Evolutionary conservation across 1,140 invertebrate genomes (phyloP).

Genomic region (Drosophila tani): DNA sequence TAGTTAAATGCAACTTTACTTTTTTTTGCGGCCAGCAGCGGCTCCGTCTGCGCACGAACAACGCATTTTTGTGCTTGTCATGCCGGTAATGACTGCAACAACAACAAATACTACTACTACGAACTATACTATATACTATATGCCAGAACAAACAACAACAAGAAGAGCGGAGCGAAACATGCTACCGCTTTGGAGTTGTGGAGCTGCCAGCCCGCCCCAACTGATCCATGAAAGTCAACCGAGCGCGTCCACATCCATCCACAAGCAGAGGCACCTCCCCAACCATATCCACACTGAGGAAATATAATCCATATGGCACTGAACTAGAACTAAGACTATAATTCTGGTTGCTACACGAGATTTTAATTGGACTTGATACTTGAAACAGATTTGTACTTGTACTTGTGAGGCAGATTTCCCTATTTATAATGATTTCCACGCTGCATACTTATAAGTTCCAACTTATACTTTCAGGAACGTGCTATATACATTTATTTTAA

Average conservation of each 20-base stretch:
- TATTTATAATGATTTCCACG: too few species aligned
- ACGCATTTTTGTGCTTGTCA: slow-evolving; percentile 84
- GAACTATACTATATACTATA: slow-evolving; percentile 13
- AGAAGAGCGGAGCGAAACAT: slow-evolving; percentile 54
- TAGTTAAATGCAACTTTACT: slow-evolving; percentile 75
- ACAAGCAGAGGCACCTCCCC: slow-evolving; percentile 37
- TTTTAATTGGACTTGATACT: background rate
- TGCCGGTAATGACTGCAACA: slow-evolving; percentile 80
- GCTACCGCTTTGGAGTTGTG: slow-evolving; percentile 70
- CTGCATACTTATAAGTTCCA: background rate
- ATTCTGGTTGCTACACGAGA: background rate
- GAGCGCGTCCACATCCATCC: slow-evolving; percentile 70
- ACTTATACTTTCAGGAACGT: background rate
- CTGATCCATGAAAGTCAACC: slow-evolving; percentile 83
- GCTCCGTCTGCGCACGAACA: slow-evolving; percentile 67
- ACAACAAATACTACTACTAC: slow-evolving; percentile 28
- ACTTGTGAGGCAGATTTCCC: too few species aligned
- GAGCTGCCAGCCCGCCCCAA: slow-evolving; percentile 69
- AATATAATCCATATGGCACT: background rate
- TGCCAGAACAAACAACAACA: slow-evolving; percentile 41
- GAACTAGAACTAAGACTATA: background rate
- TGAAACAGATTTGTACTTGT: too few species aligned
- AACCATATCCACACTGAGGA: slow-evolving; percentile 11
- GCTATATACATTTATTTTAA: background rate
- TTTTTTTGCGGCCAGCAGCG: slow-evolving; percentile 51